phyloP scores from a whole-genome alignment of 2,113 vertebrate species.

The Calyptommatus sinebrachiatus region DNA sequence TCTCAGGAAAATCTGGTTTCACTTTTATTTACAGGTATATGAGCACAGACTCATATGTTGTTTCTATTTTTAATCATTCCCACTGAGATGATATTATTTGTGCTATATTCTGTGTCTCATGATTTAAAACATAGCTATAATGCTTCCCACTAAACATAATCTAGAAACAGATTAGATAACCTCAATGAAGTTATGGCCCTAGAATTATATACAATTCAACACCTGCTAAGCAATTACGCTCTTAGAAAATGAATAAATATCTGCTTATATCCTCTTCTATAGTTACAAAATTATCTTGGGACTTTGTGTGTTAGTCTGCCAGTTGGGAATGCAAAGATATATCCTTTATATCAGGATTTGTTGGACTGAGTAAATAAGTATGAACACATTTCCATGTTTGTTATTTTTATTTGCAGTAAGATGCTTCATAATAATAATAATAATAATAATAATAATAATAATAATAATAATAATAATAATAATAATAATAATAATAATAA shows the following conservation, averaged over 20 bases:
- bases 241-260: background rate
- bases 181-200: background rate
- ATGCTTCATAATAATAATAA: background rate
- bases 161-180: no score
- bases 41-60: background rate
- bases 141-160: no score
- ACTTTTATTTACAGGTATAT: background rate
- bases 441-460: no score
- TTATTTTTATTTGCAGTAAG: background rate
- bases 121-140: no score
- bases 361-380: background rate
- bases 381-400: slow-evolving; percentile 17
- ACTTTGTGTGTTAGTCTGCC: background rate
- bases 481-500: no score
- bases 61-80: background rate
- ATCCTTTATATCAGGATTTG: background rate
- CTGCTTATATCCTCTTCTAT: background rate
- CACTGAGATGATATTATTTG: background rate
- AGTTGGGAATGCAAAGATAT: background rate
- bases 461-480: no score
- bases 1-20: background rate
- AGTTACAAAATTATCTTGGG: background rate
- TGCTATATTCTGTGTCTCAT: no score
- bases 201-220: background rate
- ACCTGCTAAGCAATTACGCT: background rate